Evolutionary conservation across 2,113 vertebrate species (phyloP), one percentile per base, ranked within the genome.

Genomic region (Atlantisia rogersi): DNA sequence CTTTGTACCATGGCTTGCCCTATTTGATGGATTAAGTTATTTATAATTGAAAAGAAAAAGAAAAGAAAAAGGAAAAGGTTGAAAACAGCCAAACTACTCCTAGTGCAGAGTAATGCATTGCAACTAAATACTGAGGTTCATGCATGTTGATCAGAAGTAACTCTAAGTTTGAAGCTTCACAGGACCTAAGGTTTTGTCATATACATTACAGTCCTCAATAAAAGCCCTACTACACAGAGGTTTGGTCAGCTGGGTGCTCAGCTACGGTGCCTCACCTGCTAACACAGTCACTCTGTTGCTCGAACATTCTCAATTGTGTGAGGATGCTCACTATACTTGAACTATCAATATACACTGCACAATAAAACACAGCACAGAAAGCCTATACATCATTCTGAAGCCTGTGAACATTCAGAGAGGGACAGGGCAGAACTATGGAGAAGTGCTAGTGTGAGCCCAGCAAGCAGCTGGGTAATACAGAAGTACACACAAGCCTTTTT

Each of bases 1-100:
- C 93, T 94, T 98, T 28, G 98, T 99, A 77, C 99, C 99, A 69
- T 99, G 99, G 90, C 99, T 99, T 16, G 99, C 99, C 90, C 99
- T 99, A 44, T 85, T 90, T 3, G 2, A 92, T 77, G 22, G 25
- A 83, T 79, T 59, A 69, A 39, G 35, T 91, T 59, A 71, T 76
- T 78, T 64, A 67, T 22, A 59, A n/a, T 3, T 26, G 20, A 35
- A 44, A 24, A n/a, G 63, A 8, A 1, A 44, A 70, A 59, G 17
- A 26, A 35, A n/a, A n/a, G n/a, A n/a, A n/a, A 5, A 12, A 46
- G 15, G 25, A 60, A 35, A 60, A 40, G 5, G 31, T 89, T 91
- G n/a, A 70, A 87, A 90, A 28, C 53, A 82, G 32, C 10, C 62
- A 69, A 78, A 85, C 6, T 46, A 58, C 25, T 58, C 35, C 53